These are phyloP conservation scores for Lophius piscatorius DNA, from an alignment of 2,113 vertebrate species.

Conservation along the genomic window DNA sequence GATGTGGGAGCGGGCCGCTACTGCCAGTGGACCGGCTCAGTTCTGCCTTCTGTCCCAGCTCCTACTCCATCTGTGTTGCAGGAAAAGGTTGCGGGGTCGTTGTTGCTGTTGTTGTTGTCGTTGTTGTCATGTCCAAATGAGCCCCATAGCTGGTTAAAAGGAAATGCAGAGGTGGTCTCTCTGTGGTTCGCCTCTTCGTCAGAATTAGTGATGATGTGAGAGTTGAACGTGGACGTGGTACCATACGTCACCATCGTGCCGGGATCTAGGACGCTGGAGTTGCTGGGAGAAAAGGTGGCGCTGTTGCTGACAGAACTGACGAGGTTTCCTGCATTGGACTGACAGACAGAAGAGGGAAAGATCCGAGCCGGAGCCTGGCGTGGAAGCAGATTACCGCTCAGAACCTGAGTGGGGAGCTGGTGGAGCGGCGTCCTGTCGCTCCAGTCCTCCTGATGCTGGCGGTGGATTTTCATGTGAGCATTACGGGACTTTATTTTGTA, in stretches of 20 bases:
- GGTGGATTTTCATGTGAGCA: constrained; percentile 87
- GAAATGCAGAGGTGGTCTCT: constrained; percentile 20
- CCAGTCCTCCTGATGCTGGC: constrained; percentile 80
- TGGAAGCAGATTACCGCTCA: constrained; percentile 45
- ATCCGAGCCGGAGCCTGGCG: constrained; percentile 38
- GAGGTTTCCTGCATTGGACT: constrained; percentile 31
- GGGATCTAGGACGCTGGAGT: constrained; percentile 37
- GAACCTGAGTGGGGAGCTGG: constrained; percentile 62
- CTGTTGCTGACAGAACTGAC: constrained; percentile 33
- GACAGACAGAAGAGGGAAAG: constrained; percentile 43
- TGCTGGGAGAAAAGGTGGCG: constrained; percentile 42
- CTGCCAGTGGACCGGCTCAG: constrained; percentile 59
- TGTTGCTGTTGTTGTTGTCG: too few species aligned
- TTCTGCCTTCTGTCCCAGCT: constrained; percentile 26
- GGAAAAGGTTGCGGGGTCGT: constrained; percentile 44
- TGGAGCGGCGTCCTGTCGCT: constrained; percentile 69
- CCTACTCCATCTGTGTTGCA: constrained; percentile 40
- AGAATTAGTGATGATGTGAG: constrained; percentile 28
- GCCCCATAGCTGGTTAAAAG: constrained; percentile 69
- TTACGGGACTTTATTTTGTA: constrained; percentile 86
- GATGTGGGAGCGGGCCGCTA: constrained; percentile 38
- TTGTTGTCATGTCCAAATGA: constrained; percentile 63
- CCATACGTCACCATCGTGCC: constrained; percentile 28
- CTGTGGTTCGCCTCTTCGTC: constrained; percentile 44
- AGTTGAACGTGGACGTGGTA: constrained; percentile 34